Conservation (phyloP, 2,113 vertebrate species). For the Probosciger aterrimus region DNA sequence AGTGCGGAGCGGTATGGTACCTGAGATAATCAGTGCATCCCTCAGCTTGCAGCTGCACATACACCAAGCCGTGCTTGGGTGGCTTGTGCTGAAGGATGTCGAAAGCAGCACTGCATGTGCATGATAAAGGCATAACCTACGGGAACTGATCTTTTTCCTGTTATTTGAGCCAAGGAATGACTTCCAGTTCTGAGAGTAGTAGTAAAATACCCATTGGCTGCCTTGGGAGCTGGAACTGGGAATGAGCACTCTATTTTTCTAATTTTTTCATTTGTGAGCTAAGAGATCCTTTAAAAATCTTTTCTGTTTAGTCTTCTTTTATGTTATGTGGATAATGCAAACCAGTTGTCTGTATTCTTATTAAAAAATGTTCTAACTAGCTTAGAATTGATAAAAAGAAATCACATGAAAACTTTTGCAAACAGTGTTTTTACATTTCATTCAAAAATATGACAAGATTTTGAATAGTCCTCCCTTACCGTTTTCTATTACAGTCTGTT, state of each 20-base stretch:
- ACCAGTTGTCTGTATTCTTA: slow-evolving; percentile 26
- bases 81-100: background rate
- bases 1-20: accelerated
- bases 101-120: background rate
- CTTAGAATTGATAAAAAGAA: background rate
- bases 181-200: slow-evolving; percentile 11
- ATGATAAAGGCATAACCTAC: background rate
- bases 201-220: slow-evolving; percentile 48
- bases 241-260: slow-evolving; percentile 15
- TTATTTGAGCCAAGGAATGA: background rate
- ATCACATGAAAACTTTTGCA: background rate
- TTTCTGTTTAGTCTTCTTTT: slow-evolving; percentile 36
- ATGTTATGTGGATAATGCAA: slow-evolving; percentile 10
- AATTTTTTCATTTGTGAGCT: slow-evolving; percentile 24
- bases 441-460: background rate
- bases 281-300: slow-evolving; percentile 39
- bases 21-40: accelerated
- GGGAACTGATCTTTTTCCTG: background rate
- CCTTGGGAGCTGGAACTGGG: slow-evolving; percentile 4
- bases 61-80: accelerated
- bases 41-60: accelerated
- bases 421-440: background rate
- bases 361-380: background rate
- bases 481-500: background rate
- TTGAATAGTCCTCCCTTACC: background rate